Conservation (phyloP, 2,113 vertebrate genomes). For the human region DNA sequence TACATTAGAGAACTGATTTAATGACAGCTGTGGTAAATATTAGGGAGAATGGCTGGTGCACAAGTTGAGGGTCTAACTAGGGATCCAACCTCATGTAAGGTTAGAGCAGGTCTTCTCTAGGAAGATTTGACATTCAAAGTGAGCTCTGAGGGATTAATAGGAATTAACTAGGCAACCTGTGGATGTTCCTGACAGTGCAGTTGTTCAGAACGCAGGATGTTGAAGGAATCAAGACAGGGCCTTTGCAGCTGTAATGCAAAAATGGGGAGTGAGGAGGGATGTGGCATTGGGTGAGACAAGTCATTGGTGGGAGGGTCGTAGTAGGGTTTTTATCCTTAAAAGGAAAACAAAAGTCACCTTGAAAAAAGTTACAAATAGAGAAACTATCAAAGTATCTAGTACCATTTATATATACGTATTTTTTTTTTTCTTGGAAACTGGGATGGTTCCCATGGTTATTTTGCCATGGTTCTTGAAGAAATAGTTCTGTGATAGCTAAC, state of each 20-base stretch:
- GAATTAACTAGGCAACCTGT: neutral
- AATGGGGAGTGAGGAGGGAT: neutral
- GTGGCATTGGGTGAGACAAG: neutral
- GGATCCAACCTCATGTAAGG: neutral
- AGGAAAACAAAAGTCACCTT: neutral
- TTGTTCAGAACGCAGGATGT: neutral
- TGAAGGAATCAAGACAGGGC: neutral
- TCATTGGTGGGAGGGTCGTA: neutral
- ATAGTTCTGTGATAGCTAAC: neutral
- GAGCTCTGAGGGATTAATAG: neutral
- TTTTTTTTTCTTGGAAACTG: neutral
- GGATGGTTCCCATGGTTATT: neutral
- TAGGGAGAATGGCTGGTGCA: neutral
- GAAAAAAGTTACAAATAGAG: neutral
- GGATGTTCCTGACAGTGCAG: neutral
- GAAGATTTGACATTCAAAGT: neutral
- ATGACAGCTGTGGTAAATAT: neutral
- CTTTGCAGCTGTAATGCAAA: neutral
- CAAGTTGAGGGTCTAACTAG: neutral
- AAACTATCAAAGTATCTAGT: neutral
- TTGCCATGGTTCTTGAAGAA: neutral
- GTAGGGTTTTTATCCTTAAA: neutral
- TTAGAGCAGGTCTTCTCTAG: neutral
- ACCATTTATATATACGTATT: neutral
- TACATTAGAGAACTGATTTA: neutral